phyloP scores from a whole-genome alignment of 2,113 vertebrate species.

The rabbit (Oryctolagus cuniculus) region DNA sequence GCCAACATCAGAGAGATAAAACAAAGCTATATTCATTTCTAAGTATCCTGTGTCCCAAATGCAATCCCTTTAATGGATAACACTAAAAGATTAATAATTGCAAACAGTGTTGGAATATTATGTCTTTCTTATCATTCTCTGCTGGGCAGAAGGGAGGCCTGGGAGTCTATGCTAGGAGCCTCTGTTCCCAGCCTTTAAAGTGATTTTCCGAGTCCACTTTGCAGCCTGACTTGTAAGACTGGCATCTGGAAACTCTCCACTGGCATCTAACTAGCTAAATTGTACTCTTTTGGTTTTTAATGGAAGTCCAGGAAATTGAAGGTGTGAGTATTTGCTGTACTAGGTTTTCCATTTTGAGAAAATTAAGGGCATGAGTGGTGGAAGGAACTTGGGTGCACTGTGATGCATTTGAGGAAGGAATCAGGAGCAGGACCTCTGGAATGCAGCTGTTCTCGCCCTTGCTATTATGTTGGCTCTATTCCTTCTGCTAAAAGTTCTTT shows the following conservation, averaged over 20 bases:
- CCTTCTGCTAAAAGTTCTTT: background rate
- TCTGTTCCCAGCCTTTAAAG: background rate
- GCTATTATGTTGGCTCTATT: background rate
- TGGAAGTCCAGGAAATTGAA: background rate
- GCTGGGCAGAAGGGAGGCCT: background rate
- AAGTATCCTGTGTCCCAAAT: background rate
- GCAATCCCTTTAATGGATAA: background rate
- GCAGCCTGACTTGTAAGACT: background rate
- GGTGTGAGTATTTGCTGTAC: background rate
- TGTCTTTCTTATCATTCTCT: background rate
- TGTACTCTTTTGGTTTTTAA: background rate
- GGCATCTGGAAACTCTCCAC: background rate
- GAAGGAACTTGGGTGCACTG: fast-evolving
- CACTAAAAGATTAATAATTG: background rate
- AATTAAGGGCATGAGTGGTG: background rate
- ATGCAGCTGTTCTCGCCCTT: background rate
- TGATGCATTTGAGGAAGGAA: background rate
- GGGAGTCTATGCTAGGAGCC: background rate
- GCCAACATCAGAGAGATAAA: background rate
- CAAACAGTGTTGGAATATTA: background rate
- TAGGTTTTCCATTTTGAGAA: background rate
- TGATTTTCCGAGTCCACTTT: background rate
- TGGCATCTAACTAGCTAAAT: background rate
- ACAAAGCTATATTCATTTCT: background rate
- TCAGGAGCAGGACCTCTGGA: fast-evolving